Evolutionary conservation across 2,113 vertebrate species (phyloP), one percentile per base, ranked within the genome.

Genomic region (Meleagris gallopavo): DNA sequence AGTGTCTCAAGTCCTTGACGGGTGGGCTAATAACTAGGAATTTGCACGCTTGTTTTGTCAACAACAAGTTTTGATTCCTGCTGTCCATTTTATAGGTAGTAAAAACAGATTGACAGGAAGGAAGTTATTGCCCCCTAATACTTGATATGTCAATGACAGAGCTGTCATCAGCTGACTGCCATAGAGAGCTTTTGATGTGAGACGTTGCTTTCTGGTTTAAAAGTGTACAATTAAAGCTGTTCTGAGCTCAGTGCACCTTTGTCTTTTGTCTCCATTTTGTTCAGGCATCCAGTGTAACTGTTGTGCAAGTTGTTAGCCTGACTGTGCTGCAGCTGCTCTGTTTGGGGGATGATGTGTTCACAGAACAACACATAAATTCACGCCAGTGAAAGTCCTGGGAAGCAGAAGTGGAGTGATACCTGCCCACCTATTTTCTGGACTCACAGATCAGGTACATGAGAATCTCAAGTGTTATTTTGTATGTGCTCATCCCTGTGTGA

Each of bases 41-140:
- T 17, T n/a, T 69, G 9, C 18, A 55, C 0, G 0, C 1, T 1
- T 54, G 38, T 60, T 80, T 18, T 80, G 38, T 55, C 41, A 83
- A 43, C 41, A 43, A 43, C 36, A 74, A 77, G 6, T 22, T 80
- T 71, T 71, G 55, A 10, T 58, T 83, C 25, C 13, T 54, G 5
- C 45, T 78, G 83, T n/a, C 60, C 5, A 3, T 41, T 20, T 60
- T 66, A 32, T 8, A 41, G 29, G 2, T 38, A 52, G 29, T 62
- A 52, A 36, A 75, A 87, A 24, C 6, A 77, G 20, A 25, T n/a
- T 73, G 7, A 46, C 34, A 60, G 11, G 60, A 17, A 18, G 40
- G 14, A 61, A 18, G 6, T 60, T 30, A 80, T 83, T 77, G 16
- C 7, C 54, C 16, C 9, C 11, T 62, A 79, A 55, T 38, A 27